These are phyloP conservation scores for Coranthus polyacanthus DNA, from an alignment of 2,797 vertebrate genomes.

Conservation along the genomic window DNA sequence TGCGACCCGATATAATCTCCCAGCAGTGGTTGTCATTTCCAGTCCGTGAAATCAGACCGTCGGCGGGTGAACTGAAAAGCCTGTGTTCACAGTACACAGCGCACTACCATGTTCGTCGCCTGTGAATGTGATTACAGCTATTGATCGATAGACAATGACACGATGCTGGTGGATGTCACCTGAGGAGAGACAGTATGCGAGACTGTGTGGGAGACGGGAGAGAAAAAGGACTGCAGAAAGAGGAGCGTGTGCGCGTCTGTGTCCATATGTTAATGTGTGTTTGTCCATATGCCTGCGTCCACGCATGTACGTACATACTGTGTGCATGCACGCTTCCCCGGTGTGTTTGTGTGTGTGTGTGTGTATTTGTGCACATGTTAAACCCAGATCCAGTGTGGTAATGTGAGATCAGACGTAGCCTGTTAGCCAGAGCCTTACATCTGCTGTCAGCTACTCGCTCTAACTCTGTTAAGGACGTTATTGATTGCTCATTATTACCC, in stretches of 20 bases:
- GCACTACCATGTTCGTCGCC: constrained; percentile 37
- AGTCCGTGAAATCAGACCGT: constrained; percentile 44
- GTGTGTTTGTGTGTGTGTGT: background rate
- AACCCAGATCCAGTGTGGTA: constrained; percentile 64
- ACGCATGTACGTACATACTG: background rate
- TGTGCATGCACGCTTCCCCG: background rate
- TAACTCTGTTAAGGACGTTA: constrained; percentile 86
- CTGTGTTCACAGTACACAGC: constrained; percentile 21
- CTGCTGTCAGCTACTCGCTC: constrained; percentile 85
- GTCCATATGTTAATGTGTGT: constrained; percentile 50
- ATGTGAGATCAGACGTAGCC: constrained; percentile 80
- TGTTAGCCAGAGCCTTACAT: constrained; percentile 82
- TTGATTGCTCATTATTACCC: constrained; percentile 89
- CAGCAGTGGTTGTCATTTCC: constrained; percentile 37
- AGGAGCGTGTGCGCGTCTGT: too few relatives aligned
- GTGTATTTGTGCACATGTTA: constrained; percentile 33
- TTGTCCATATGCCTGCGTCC: constrained; percentile 52
- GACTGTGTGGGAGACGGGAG: constrained; percentile 40
- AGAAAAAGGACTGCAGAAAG: constrained; percentile 50
- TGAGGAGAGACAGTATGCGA: constrained; percentile 55
- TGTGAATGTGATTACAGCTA: constrained; percentile 78
- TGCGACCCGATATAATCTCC: constrained; percentile 46
- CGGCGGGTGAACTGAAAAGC: constrained; percentile 31
- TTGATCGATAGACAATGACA: constrained; percentile 76
- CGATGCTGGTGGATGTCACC: constrained; percentile 66